phyloP scores from a whole-genome alignment of 2,888 invertebrate species.

The Lycocerus yunnanus region DNA sequence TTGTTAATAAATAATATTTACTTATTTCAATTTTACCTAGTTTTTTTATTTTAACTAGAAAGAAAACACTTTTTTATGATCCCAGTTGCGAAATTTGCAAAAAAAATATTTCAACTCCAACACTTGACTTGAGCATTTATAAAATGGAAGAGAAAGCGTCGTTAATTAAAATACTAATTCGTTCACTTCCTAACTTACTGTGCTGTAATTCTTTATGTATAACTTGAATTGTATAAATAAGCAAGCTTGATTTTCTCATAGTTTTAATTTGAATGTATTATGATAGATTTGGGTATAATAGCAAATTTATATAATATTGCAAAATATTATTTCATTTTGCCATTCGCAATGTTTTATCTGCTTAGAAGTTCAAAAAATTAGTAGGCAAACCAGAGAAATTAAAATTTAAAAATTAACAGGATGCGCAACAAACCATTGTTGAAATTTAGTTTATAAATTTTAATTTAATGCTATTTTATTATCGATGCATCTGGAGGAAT shows the following conservation, averaged over 20 bases:
- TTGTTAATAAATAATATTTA: not conserved
- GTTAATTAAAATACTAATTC: slow-evolving; percentile 20
- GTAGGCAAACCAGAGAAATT: too few species aligned
- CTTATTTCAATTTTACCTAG: not conserved
- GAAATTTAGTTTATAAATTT: too few species aligned
- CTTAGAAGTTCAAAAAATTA: too few species aligned
- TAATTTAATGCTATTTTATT: too few species aligned
- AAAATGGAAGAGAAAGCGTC: slow-evolving; percentile 17
- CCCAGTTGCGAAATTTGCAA: not conserved
- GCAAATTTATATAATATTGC: too few species aligned
- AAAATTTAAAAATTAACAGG: too few species aligned
- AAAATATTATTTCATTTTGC: too few species aligned
- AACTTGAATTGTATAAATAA: slow-evolving; percentile 10
- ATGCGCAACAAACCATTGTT: too few species aligned
- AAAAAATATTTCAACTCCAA: not conserved
- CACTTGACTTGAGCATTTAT: slow-evolving; percentile 8
- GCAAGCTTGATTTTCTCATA: not conserved
- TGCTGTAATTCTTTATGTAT: slow-evolving; percentile 10
- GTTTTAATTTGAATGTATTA: not conserved
- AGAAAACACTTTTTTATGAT: not conserved
- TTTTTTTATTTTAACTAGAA: not conserved
- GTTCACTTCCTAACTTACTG: slow-evolving; percentile 1
- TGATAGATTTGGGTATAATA: not conserved
- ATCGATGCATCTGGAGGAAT: too few species aligned
- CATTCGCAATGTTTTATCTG: too few species aligned